These are phyloP conservation scores for Ceratosolen fusciceps DNA, from an alignment of 1,140 invertebrate genomes.

Conservation along the genomic window DNA sequence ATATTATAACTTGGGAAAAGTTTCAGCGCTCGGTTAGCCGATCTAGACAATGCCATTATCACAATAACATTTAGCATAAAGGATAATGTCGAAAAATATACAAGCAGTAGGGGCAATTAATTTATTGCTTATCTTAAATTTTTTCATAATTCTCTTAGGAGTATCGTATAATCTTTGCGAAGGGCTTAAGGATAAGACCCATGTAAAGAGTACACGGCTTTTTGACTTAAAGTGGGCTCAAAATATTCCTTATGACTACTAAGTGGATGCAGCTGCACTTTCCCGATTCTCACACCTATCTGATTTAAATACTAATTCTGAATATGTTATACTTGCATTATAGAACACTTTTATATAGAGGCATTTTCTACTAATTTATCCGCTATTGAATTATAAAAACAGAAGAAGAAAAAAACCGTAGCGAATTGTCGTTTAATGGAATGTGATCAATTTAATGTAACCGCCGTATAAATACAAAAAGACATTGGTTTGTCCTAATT, in stretches of 20 bases:
- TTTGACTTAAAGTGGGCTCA: background rate
- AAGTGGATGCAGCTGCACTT: background rate
- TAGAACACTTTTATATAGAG: too few relatives aligned
- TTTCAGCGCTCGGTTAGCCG: slow-evolving; percentile 1
- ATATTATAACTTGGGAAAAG: slow-evolving; percentile 30
- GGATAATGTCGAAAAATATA: slow-evolving; percentile 1
- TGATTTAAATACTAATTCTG: background rate
- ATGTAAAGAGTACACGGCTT: background rate
- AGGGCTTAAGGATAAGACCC: background rate
- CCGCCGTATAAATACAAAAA: background rate
- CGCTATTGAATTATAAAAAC: background rate
- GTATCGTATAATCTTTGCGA: background rate
- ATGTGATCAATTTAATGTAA: slow-evolving; percentile 1
- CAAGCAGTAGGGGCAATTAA: slow-evolving; percentile 6
- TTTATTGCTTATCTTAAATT: background rate
- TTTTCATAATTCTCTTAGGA: background rate
- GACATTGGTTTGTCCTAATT: background rate
- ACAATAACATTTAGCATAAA: slow-evolving; percentile 15
- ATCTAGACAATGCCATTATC: slow-evolving; percentile 12
- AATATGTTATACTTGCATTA: too few relatives aligned
- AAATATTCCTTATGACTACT: background rate
- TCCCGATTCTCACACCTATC: background rate
- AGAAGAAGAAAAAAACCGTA: too few relatives aligned
- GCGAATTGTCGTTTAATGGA: background rate
- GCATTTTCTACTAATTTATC: too few relatives aligned